phyloP scores from a whole-genome alignment of 2,797 vertebrate genomes.

The Pyrocephalus nanus region DNA sequence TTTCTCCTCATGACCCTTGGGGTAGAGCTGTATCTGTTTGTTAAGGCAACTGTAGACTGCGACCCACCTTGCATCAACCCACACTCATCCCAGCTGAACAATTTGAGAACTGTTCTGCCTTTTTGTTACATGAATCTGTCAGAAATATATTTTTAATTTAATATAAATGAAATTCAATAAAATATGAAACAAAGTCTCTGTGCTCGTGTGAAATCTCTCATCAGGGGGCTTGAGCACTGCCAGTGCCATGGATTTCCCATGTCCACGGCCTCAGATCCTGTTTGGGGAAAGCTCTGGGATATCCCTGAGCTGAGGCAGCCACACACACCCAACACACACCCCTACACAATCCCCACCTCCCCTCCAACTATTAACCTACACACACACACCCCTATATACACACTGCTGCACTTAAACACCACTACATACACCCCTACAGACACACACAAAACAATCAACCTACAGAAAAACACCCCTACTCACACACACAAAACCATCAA shows the following conservation, averaged over 20 bases:
- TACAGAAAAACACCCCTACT: neutral
- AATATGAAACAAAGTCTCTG: conserved; percentile 79
- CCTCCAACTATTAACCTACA: neutral
- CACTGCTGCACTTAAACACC: neutral
- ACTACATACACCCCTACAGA: neutral
- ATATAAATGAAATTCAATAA: conserved; percentile 99
- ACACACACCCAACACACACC: no score
- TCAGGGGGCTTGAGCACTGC: neutral
- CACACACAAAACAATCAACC: neutral
- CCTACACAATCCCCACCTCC: neutral
- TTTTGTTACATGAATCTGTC: conserved; percentile 99
- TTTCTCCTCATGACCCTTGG: conserved; percentile 66
- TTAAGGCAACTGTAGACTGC: conserved; percentile 73
- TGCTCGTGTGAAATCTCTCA: neutral
- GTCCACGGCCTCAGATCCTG: neutral
- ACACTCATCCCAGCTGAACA: conserved; percentile 88
- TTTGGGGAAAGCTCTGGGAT: neutral
- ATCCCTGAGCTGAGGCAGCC: neutral
- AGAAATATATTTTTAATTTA: conserved; percentile 99
- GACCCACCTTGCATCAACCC: conserved; percentile 76
- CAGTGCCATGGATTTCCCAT: fast-evolving
- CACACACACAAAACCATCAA: neutral
- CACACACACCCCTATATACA: neutral
- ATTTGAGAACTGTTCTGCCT: conserved; percentile 95
- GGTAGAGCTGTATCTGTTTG: conserved; percentile 72